Percentiles rank a stretch among this genome's conserved stretches.
Evolutionary conservation across 1,140 invertebrate genomes (phyloP).

Genomic region (Neodiprion virginianus): DNA sequence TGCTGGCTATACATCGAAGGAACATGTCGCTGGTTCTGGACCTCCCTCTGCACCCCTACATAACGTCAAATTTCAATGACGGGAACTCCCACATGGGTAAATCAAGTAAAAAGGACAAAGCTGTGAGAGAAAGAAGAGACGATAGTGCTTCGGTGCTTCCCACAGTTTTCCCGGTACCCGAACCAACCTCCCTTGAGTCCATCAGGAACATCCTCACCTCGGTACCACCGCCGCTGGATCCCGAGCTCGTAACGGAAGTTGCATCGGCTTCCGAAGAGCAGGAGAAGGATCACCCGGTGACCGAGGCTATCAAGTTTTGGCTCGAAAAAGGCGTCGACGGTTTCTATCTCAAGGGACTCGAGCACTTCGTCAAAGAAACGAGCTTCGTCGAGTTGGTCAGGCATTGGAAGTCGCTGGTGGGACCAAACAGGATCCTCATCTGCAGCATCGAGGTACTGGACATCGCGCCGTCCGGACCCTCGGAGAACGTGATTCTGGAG

Average conservation of each 20-base stretch:
- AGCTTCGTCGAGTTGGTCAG: slow-evolving; percentile 61
- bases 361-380: slow-evolving; percentile 56
- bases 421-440: slow-evolving; percentile 69
- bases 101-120: slow-evolving; percentile 28
- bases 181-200: slow-evolving; percentile 32
- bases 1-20: slow-evolving; percentile 65
- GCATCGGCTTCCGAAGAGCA: slow-evolving; percentile 17
- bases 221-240: neutral
- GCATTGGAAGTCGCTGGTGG: slow-evolving; percentile 72
- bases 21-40: slow-evolving; percentile 80
- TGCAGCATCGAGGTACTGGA: slow-evolving; percentile 68
- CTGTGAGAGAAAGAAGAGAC: neutral
- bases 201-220: slow-evolving; percentile 38
- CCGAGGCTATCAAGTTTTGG: slow-evolving; percentile 70
- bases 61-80: slow-evolving; percentile 51
- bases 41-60: slow-evolving; percentile 71
- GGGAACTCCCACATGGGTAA: slow-evolving; percentile 14
- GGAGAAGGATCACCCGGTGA: slow-evolving; percentile 46
- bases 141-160: slow-evolving; percentile 15
- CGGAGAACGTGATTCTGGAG: slow-evolving; percentile 63
- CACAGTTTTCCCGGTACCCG: slow-evolving; percentile 20
- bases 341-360: slow-evolving; percentile 78
- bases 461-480: slow-evolving; percentile 48
- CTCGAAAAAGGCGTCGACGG: slow-evolving; percentile 73
- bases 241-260: slow-evolving; percentile 18